A percentile compares a stretch with the other conserved stretches of the same genome.
Evolutionary conservation across 2,888 invertebrate genomes (phyloP).

Genomic region (Phengaris arion): DNA sequence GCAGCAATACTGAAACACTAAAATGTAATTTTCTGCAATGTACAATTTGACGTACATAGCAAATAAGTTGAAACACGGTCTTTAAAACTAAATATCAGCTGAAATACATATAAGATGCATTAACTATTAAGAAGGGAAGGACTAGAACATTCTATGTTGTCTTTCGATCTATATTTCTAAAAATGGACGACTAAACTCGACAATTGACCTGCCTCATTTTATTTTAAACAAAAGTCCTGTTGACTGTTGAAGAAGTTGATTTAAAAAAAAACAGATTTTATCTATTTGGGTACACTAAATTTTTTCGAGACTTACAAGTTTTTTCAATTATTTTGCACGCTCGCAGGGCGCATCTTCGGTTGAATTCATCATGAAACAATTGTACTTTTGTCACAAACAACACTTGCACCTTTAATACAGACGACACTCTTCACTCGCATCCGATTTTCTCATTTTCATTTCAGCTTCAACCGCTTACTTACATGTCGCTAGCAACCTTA

Average conservation of each 20-base stretch:
- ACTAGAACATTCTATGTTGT: conserved; percentile 2
- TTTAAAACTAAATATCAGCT: too few relatives aligned
- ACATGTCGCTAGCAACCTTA: conserved; percentile 12
- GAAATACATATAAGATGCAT: too few relatives aligned
- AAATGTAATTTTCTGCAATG: too few relatives aligned
- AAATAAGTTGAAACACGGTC: too few relatives aligned
- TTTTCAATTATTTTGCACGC: neutral
- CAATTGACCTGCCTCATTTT: neutral
- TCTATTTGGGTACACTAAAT: neutral
- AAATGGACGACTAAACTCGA: neutral
- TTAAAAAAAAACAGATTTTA: neutral
- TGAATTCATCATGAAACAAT: neutral
- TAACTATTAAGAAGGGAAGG: neutral
- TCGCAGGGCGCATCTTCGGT: conserved; percentile 4
- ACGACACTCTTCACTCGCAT: neutral
- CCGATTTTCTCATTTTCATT: neutral
- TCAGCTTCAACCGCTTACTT: conserved; percentile 8
- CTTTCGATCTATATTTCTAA: neutral
- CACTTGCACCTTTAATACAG: neutral
- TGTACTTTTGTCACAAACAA: neutral
- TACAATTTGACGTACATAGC: too few relatives aligned
- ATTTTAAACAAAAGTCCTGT: neutral
- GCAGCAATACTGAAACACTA: too few relatives aligned
- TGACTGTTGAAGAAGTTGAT: neutral
- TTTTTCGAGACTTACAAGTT: neutral